phyloP scores from a whole-genome alignment of 2,113 vertebrate genomes.

The Rattus rattus region DNA sequence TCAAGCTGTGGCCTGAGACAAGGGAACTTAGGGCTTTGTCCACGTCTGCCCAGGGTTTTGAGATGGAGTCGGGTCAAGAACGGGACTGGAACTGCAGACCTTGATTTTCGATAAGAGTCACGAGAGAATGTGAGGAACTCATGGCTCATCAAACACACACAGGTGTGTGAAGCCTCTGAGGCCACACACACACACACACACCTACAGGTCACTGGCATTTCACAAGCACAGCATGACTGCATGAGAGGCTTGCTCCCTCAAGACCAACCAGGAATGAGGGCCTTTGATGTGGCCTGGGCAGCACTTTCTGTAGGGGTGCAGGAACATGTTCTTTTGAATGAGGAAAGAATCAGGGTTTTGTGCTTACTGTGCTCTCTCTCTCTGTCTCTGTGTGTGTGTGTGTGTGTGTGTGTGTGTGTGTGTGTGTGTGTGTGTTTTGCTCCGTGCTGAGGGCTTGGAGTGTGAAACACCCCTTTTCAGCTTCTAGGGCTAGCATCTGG shows the following conservation, averaged over 20 bases:
- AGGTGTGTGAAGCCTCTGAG: neutral
- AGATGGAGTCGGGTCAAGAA: neutral
- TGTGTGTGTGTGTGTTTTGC: neutral
- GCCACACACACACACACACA: no score
- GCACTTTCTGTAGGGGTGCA: neutral
- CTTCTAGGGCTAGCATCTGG: neutral
- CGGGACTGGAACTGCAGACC: neutral
- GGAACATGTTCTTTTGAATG: neutral
- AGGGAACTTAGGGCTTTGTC: slow-evolving; percentile 46
- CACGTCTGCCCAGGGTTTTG: neutral
- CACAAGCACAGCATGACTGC: neutral
- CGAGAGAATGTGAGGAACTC: neutral
- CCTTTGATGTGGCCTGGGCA: neutral
- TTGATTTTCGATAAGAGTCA: neutral
- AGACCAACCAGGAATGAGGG: neutral
- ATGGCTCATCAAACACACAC: accelerated
- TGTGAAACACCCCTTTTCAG: slow-evolving; percentile 42
- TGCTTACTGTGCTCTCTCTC: neutral
- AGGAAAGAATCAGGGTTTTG: neutral
- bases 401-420: neutral
- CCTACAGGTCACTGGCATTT: neutral
- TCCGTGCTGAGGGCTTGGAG: neutral
- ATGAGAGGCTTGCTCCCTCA: neutral
- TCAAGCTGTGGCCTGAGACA: slow-evolving; percentile 61
- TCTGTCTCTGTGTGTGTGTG: no score